Percentiles rank a stretch among this genome's conserved stretches.
These are phyloP conservation scores for Hippocampus abdominalis DNA, from an alignment of 2,113 vertebrate genomes.

Conservation along the genomic window DNA sequence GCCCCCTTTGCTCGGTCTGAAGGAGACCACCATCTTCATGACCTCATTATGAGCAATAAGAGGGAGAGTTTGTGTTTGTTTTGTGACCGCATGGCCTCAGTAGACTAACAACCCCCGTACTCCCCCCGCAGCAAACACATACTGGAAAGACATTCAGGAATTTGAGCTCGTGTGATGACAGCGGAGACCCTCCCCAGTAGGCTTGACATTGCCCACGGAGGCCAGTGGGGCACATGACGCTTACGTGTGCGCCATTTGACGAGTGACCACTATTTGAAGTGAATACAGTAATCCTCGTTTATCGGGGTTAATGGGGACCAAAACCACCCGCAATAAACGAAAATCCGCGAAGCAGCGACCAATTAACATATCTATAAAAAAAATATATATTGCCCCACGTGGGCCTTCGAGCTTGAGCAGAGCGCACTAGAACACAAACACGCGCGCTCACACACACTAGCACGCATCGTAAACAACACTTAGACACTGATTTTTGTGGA, in stretches of 20 bases:
- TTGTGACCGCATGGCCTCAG: conserved; percentile 78
- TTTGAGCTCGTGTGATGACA: conserved; percentile 29
- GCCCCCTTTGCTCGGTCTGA: conserved; percentile 43
- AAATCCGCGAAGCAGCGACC: too few species aligned
- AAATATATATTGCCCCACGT: too few species aligned
- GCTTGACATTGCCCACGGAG: conserved; percentile 57
- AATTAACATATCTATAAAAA: too few species aligned
- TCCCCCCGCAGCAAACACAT: conserved; percentile 61
- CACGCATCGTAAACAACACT: too few species aligned
- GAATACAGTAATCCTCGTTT: too few species aligned
- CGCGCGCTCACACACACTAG: too few species aligned
- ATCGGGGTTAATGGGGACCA: too few species aligned
- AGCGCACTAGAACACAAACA: too few species aligned
- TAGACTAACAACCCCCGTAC: conserved; percentile 70
- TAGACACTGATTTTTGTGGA: too few species aligned
- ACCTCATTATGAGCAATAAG: conserved; percentile 65
- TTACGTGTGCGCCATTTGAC: conserved; percentile 43
- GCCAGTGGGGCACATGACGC: conserved; percentile 48
- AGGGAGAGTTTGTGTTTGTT: conserved; percentile 73
- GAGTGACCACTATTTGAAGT: conserved; percentile 6
- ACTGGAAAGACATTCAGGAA: background rate
- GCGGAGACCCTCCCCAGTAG: conserved; percentile 50
- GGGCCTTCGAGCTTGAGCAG: too few species aligned
- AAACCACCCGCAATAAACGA: too few species aligned
- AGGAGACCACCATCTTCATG: conserved; percentile 63